Base-by-base conservation (phyloP, 1,140 invertebrate genomes). In the Latrodectus geometricus region DNA sequence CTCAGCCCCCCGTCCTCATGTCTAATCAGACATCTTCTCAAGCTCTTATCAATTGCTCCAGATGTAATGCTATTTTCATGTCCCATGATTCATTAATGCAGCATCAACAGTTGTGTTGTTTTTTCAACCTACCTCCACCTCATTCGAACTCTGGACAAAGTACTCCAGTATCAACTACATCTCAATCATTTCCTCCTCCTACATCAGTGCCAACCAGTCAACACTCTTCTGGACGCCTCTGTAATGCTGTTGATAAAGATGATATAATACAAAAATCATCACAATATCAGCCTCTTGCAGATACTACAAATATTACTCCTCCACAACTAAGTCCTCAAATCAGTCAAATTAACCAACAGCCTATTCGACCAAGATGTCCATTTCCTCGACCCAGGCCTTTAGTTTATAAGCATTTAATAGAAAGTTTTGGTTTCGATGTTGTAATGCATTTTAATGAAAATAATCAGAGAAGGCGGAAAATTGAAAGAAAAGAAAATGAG, bases 401-500 rank as follows among this genome's bases (percentile, higher is more conserved):
- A 21, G 82, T 90, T 8, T 97, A 97, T 91, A 96, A 97, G 90
- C 96, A 96, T 92, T 92, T 98, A 35, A 91, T 98, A 50, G 96
- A 98, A 91, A 97, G 96, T 89, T 97, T 97, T 91, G 97, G 97
- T 4, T 97, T 98, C 91, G 97, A 98, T 90, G 93, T 98, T 88
- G 97, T 98, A 8, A 97, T 98, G 96, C 97, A 98, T 91, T 98
- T 97, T 90, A 97, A 97, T 92, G 97, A 98, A 90, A 96, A 96
- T 90, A 95, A 96, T 89, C 95, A 96, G 69, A 89, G 78, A 20
- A 65, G 81, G 14, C 65, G 50, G 23, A 88, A 86, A 70, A 48
- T 77, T 3, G 82, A 85, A 50, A 80, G 87, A 56, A 89, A 88
- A 83, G 89, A 90, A n/a, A 76, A 77, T 5, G 87, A 89, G 74